Evolutionary conservation across 1,140 invertebrate species (phyloP).

Genomic region (Aricia agestis): DNA sequence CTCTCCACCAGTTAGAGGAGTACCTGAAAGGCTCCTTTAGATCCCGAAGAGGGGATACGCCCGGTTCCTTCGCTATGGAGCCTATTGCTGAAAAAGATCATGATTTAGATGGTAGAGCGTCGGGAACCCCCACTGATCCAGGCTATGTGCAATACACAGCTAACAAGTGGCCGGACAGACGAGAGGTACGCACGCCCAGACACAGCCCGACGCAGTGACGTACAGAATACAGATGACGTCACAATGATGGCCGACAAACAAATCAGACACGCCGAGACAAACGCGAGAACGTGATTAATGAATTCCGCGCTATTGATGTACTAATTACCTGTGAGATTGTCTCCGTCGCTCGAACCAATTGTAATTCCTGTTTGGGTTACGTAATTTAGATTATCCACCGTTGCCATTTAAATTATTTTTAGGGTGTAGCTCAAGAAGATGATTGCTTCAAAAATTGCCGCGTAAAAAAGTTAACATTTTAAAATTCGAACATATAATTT

Average conservation of each 20-base stretch:
- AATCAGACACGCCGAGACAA: slow-evolving; percentile 20
- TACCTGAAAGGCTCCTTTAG: slow-evolving; percentile 56
- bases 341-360: background rate
- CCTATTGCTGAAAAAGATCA: slow-evolving; percentile 64
- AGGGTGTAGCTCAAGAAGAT: background rate
- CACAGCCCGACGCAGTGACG: slow-evolving; percentile 77
- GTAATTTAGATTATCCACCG: background rate
- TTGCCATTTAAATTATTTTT: slow-evolving; percentile 5
- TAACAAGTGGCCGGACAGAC: slow-evolving; percentile 79
- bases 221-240: background rate
- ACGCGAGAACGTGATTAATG: background rate
- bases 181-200: slow-evolving; percentile 76
- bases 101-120: slow-evolving; percentile 61
- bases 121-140: slow-evolving; percentile 80
- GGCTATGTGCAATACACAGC: slow-evolving; percentile 83
- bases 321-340: background rate
- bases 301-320: slow-evolving; percentile 11
- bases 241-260: slow-evolving; percentile 17
- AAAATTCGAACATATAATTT: background rate
- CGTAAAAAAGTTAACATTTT: background rate
- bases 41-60: slow-evolving; percentile 53
- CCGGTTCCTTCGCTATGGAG: slow-evolving; percentile 73
- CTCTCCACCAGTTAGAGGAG: slow-evolving; percentile 69
- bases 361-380: background rate
- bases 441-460: background rate